These are phyloP conservation scores for Auanema freiburgensis DNA, from an alignment of 2,888 invertebrate genomes.

Conservation along the genomic window DNA sequence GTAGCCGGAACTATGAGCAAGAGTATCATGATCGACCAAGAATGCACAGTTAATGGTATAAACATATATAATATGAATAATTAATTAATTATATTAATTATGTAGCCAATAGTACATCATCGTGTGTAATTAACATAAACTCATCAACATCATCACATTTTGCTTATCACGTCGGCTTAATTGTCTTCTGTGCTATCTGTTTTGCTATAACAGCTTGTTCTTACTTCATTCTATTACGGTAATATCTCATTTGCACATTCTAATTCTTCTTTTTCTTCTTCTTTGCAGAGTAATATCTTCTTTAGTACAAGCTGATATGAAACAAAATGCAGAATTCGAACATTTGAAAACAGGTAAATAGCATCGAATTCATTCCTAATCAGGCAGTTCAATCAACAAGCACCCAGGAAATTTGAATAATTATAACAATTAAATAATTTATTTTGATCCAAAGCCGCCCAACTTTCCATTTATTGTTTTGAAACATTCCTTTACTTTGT, in stretches of 20 bases:
- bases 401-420: background rate
- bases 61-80: too few relatives aligned
- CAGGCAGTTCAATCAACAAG: background rate
- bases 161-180: slow-evolving; percentile 32
- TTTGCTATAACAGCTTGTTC: slow-evolving; percentile 44
- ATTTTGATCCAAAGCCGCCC: too few relatives aligned
- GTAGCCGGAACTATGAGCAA: slow-evolving; percentile 28
- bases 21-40: slow-evolving; percentile 39
- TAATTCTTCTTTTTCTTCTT: slow-evolving; percentile 4
- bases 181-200: slow-evolving; percentile 46
- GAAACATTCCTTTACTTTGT: too few relatives aligned
- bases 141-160: slow-evolving; percentile 30
- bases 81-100: too few relatives aligned
- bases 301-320: slow-evolving; percentile 33
- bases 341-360: slow-evolving; percentile 22
- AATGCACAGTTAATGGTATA: slow-evolving; percentile 25
- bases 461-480: too few relatives aligned
- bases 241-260: background rate
- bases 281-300: slow-evolving; percentile 31
- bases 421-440: too few relatives aligned
- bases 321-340: slow-evolving; percentile 25
- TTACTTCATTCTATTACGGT: slow-evolving; percentile 23
- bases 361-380: background rate
- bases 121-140: slow-evolving; percentile 29
- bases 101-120: slow-evolving; percentile 14